These are phyloP conservation scores for Parapristionchus giblindavisi DNA, from an alignment of 2,888 invertebrate genomes.

Conservation along the genomic window DNA sequence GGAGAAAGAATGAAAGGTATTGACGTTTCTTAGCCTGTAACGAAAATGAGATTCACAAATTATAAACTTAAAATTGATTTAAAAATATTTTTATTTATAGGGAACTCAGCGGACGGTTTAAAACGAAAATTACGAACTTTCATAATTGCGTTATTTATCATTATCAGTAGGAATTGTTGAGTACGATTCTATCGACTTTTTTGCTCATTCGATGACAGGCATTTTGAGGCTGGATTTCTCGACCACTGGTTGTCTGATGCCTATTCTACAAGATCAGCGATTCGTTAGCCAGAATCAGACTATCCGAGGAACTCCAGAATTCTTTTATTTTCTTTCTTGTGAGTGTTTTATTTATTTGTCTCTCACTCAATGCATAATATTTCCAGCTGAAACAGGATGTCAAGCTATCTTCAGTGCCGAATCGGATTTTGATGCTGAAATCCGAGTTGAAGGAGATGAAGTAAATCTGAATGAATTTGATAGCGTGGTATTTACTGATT, in stretches of 20 bases:
- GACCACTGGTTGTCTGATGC: no score
- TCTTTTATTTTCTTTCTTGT: conserved; percentile 18
- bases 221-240: no score
- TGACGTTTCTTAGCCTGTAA: no score
- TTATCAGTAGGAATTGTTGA: neutral
- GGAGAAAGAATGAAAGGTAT: no score
- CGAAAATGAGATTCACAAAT: no score
- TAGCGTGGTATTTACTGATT: no score
- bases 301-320: conserved; percentile 25
- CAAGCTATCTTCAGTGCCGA: conserved; percentile 9
- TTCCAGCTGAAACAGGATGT: conserved; percentile 32
- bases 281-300: conserved; percentile 11
- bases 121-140: neutral
- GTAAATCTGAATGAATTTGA: neutral
- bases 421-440: conserved; percentile 27
- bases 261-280: conserved; percentile 6
- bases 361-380: neutral
- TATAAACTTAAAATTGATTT: neutral
- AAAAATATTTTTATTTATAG: neutral
- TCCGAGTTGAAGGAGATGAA: conserved; percentile 34
- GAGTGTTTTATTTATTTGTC: neutral
- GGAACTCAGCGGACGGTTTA: neutral
- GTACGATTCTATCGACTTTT: neutral
- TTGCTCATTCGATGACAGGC: neutral
- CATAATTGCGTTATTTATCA: neutral